These are phyloP conservation scores for Eupithecia subfuscata DNA, from an alignment of 2,888 invertebrate species.

Conservation along the genomic window DNA sequence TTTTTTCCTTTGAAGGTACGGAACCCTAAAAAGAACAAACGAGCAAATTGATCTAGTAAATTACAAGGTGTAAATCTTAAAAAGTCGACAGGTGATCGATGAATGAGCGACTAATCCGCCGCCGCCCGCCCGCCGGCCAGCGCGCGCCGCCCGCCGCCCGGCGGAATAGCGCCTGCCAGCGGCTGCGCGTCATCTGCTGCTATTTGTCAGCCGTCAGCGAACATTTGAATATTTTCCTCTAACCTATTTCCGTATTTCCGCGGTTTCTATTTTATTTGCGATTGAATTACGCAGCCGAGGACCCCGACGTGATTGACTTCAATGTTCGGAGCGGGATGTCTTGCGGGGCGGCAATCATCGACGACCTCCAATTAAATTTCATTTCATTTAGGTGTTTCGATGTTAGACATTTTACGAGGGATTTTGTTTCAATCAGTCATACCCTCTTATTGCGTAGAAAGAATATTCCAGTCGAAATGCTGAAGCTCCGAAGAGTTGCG, in stretches of 20 bases:
- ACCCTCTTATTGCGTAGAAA: not conserved
- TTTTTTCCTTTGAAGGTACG: no score
- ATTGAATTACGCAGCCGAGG: conserved; percentile 35
- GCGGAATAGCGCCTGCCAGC: not conserved
- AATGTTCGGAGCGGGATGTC: conserved; percentile 17
- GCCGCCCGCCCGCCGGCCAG: not conserved
- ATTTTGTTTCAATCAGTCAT: not conserved
- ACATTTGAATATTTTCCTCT: conserved; percentile 51
- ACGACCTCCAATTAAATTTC: not conserved
- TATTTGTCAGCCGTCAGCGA: conserved; percentile 56
- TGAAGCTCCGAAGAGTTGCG: not conserved
- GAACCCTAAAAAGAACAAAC: not conserved
- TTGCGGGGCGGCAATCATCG: conserved; percentile 9
- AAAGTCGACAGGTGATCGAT: not conserved
- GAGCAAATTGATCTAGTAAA: not conserved
- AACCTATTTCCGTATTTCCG: conserved; percentile 37
- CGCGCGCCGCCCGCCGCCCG: not conserved
- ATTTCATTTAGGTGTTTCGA: not conserved
- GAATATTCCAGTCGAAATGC: not conserved
- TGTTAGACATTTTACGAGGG: not conserved
- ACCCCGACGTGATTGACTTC: conserved; percentile 36
- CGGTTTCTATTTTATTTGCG: conserved; percentile 37
- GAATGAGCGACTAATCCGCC: not conserved
- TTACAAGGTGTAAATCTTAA: not conserved
- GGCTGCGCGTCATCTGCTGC: conserved; percentile 49